Evolutionary conservation across 2,113 vertebrate genomes (phyloP), one percentile per base, ranked within the genome.

Genomic region (Pao palembangensis): DNA sequence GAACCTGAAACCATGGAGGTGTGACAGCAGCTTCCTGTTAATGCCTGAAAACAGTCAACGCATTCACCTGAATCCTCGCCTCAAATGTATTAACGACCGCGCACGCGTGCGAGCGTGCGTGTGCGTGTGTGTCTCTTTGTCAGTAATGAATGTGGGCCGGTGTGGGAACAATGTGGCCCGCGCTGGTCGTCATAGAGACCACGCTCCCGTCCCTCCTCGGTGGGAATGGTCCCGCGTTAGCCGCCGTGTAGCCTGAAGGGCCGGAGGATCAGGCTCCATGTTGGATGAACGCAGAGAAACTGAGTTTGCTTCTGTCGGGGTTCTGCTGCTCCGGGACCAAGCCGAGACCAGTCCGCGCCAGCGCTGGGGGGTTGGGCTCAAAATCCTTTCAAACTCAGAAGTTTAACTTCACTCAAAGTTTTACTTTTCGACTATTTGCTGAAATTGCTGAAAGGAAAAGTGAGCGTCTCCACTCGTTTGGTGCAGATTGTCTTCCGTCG

Each of bases 141-240:
- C 85, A 86, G 83, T 87, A 87, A 82, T 91, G 87, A 87, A 89
- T 91, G 88, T 87, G 88, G 86, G 89, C 79, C 70, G 79, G 87
- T 87, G 83, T 70, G 79, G 88, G 89, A 90, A 92, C 91, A 92
- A 92, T 91, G 91, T 87, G 73, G 89, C 82, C 88, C 15, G 15
- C 66, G 77, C 87, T 90, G 89, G 91, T 91, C 86, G 63, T 88
- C 89, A 89, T 89, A 88, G 90, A 84, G 89, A 92, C 85, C 73
- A 59, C 64, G 81, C 85, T 87, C 88, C 83, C 80, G 67, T 81
- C 84, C 80, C 44, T 16, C 68, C 74, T 79, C 73, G 64, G 83
- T 86, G 86, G 86, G 87, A 86, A 83, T 83, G 81, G 82, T 76
- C 34, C 34, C 34, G 87, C 61, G 67, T 87, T 83, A 79, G 73